These are phyloP conservation scores for Pterobdella sp. DNA, from an alignment of 2,888 invertebrate species.

Conservation along the genomic window DNA sequence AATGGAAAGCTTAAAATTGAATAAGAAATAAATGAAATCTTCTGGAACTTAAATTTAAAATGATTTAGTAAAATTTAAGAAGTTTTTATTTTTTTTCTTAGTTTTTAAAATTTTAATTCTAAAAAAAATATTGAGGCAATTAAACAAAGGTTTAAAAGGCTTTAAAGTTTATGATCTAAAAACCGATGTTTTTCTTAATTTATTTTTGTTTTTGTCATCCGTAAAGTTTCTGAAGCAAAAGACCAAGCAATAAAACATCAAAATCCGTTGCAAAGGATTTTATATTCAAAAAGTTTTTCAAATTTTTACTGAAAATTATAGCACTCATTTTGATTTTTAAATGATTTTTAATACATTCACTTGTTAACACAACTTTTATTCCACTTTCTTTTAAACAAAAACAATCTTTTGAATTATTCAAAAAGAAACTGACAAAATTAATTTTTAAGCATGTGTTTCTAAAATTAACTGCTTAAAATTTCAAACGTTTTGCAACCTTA, in stretches of 20 bases:
- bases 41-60: background rate
- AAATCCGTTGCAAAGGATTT: too few relatives aligned
- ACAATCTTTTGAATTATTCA: too few relatives aligned
- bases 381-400: too few relatives aligned
- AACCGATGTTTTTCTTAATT: background rate
- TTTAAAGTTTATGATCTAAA: conserved; percentile 3
- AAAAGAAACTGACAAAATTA: too few relatives aligned
- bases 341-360: too few relatives aligned
- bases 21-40: background rate
- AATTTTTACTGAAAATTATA: too few relatives aligned
- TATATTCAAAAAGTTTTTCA: too few relatives aligned
- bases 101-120: background rate
- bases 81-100: background rate
- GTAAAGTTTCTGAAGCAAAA: background rate
- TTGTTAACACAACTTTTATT: too few relatives aligned
- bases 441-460: too few relatives aligned
- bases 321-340: too few relatives aligned
- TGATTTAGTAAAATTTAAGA: background rate
- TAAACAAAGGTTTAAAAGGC: background rate
- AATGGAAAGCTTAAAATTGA: background rate
- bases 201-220: background rate
- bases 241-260: background rate
- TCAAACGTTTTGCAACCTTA: too few relatives aligned
- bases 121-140: background rate
- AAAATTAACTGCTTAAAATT: too few relatives aligned